Percentiles rank a stretch among this genome's conserved stretches.
These are phyloP conservation scores for Aleiodes testaceus DNA, from an alignment of 2,888 invertebrate genomes.

Conservation along the genomic window DNA sequence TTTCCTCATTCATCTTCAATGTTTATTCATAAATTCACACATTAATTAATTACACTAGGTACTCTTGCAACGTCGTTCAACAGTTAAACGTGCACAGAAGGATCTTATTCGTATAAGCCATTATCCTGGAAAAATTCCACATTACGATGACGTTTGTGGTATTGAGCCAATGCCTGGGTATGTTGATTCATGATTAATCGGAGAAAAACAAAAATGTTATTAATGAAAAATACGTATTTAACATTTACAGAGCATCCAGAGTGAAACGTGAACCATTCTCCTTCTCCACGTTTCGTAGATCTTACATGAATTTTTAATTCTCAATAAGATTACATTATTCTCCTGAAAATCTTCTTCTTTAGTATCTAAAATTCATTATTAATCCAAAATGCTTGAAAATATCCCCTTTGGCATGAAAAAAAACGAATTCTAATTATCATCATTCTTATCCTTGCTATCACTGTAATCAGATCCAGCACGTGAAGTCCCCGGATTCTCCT, in stretches of 20 bases:
- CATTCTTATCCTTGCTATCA: constrained; percentile 58
- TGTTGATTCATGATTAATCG: constrained; percentile 4
- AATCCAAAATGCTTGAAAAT: too few species aligned
- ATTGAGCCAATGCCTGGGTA: constrained; percentile 48
- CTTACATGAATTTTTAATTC: too few species aligned
- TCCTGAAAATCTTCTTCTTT: too few species aligned
- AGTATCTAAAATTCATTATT: too few species aligned
- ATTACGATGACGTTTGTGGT: constrained; percentile 49
- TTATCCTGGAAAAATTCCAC: constrained; percentile 46
- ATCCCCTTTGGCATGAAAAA: neutral
- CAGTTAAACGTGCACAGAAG: constrained; percentile 51
- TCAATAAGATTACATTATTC: too few species aligned
- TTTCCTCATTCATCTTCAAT: neutral
- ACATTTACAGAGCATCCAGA: constrained; percentile 11
- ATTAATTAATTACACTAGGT: constrained; percentile 41
- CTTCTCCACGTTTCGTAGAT: too few species aligned
- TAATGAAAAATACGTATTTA: neutral
- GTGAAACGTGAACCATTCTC: too few species aligned
- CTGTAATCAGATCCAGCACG: constrained; percentile 56
- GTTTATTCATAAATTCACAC: neutral
- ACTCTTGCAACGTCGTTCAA: constrained; percentile 54
- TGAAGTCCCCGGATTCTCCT: constrained; percentile 55
- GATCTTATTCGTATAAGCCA: constrained; percentile 46
- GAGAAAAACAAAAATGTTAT: too few species aligned
- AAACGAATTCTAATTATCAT: constrained; percentile 56